Conservation (phyloP, 2,797 vertebrate species). For the Pangasius larnaudii region DNA sequence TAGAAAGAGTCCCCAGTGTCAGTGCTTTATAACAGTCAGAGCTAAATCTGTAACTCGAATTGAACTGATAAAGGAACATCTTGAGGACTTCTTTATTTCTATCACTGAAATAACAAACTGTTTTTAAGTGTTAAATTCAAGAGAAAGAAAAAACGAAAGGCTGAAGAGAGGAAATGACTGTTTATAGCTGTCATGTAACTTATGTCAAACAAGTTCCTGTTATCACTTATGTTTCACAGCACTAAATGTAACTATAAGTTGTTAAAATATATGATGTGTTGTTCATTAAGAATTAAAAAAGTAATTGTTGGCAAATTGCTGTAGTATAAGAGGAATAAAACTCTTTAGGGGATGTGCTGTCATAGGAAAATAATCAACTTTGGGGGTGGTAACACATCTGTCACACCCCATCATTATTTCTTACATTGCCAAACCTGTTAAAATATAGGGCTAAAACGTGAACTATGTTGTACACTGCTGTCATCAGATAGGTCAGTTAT, state of each 20-base stretch:
- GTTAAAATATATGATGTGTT: too few relatives aligned
- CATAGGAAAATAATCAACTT: too few relatives aligned
- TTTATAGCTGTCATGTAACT: neutral
- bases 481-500: neutral
- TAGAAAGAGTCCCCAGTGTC: neutral
- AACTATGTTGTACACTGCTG: neutral
- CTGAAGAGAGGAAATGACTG: neutral
- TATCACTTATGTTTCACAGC: neutral
- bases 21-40: neutral
- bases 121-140: neutral
- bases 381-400: too few relatives aligned
- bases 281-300: too few relatives aligned
- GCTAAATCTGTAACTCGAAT: neutral
- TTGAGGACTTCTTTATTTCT: neutral
- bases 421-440: too few relatives aligned
- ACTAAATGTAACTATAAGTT: neutral
- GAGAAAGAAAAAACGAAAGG: neutral
- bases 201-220: neutral
- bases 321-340: neutral
- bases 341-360: too few relatives aligned
- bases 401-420: too few relatives aligned
- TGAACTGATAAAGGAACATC: neutral
- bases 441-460: neutral
- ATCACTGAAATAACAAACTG: neutral
- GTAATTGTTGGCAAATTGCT: neutral